These are phyloP conservation scores for Scaptodrosophila latifasciaeformis DNA, from an alignment of 2,888 invertebrate genomes.

Conservation along the genomic window DNA sequence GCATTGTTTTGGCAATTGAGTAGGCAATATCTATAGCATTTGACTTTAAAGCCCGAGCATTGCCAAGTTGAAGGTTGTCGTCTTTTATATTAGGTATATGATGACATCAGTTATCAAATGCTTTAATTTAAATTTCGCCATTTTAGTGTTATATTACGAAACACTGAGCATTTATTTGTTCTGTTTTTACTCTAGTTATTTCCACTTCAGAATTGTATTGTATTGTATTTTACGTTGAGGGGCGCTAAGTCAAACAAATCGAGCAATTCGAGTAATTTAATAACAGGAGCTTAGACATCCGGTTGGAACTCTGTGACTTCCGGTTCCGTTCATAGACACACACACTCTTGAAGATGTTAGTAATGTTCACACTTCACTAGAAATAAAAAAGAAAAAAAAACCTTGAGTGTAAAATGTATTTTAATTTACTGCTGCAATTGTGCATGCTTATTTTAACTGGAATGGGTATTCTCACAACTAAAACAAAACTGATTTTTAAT, in stretches of 20 bases:
- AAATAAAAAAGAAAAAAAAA: constrained; percentile 25
- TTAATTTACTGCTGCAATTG: too few species aligned
- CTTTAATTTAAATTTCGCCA: constrained; percentile 45
- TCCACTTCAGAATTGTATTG: background rate
- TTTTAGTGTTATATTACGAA: constrained; percentile 22
- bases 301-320: constrained; percentile 35
- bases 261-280: constrained; percentile 11
- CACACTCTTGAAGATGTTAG: too few species aligned
- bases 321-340: constrained; percentile 46
- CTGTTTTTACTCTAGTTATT: background rate
- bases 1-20: constrained; percentile 26
- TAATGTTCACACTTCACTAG: too few species aligned
- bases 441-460: too few species aligned
- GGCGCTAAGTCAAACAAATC: background rate
- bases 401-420: too few species aligned
- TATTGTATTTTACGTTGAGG: background rate
- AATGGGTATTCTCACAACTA: too few species aligned
- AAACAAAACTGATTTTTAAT: too few species aligned
- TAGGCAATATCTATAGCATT: constrained; percentile 20
- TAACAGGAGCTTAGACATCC: constrained; percentile 38
- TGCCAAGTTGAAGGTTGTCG: too few species aligned
- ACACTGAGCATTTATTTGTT: too few species aligned
- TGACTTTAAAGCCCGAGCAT: background rate
- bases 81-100: too few species aligned
- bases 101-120: constrained; percentile 6